Conservation (phyloP, 2,113 vertebrate genomes). For the Apistogramma diplotaenia region DNA sequence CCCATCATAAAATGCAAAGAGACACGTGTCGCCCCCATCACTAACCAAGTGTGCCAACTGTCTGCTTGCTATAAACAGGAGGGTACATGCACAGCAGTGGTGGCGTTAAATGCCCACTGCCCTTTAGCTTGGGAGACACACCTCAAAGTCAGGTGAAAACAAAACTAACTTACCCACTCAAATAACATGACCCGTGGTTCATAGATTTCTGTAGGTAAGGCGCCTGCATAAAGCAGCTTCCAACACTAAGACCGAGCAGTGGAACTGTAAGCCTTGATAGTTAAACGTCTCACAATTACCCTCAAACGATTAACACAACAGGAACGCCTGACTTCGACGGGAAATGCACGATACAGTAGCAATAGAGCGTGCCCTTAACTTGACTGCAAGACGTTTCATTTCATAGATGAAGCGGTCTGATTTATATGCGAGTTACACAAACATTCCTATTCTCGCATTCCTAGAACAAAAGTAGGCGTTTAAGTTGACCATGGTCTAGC, state of each 20-base stretch:
- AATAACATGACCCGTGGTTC: not conserved
- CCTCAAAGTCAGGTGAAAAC: conserved; percentile 24
- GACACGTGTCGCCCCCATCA: conserved; percentile 45
- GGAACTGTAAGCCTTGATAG: not conserved
- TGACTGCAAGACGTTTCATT: not conserved
- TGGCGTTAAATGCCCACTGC: conserved; percentile 1
- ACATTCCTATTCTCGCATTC: conserved; percentile 54
- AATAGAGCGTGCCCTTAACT: not conserved
- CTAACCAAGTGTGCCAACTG: conserved; percentile 47
- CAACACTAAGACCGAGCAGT: not conserved
- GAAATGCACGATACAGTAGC: not conserved
- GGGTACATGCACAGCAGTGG: conserved; percentile 13
- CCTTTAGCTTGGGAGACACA: conserved; percentile 3
- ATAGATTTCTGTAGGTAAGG: not conserved
- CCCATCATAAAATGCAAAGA: conserved; percentile 53
- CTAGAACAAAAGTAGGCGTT: conserved; percentile 6
- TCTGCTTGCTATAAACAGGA: conserved; percentile 29
- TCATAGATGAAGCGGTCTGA: not conserved
- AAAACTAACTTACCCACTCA: conserved; percentile 9
- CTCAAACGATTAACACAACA: not conserved
- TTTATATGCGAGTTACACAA: not conserved
- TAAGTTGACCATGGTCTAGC: not conserved
- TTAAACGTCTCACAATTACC: not conserved
- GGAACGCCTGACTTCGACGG: not conserved
- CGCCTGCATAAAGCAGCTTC: not conserved